These are phyloP conservation scores for Nephotettix cincticeps DNA, from an alignment of 1,140 invertebrate species.

Conservation along the genomic window DNA sequence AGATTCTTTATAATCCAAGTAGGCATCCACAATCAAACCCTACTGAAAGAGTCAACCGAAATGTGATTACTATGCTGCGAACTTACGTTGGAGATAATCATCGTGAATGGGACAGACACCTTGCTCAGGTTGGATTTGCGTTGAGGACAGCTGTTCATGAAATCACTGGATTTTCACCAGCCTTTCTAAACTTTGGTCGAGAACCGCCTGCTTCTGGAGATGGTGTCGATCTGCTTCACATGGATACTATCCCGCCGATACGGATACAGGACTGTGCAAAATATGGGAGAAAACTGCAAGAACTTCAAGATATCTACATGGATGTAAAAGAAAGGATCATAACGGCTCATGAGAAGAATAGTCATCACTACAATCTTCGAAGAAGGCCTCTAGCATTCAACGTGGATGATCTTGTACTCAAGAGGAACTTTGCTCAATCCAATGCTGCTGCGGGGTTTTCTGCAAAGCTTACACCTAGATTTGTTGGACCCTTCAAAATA, in stretches of 20 bases:
- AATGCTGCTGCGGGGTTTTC: not conserved
- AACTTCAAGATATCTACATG: too few species aligned
- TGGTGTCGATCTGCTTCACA: too few species aligned
- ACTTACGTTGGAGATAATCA: not conserved
- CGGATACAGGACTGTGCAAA: not conserved
- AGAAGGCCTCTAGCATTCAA: not conserved
- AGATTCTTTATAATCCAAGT: not conserved
- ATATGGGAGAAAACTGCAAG: too few species aligned
- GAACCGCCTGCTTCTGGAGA: too few species aligned
- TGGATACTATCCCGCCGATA: too few species aligned
- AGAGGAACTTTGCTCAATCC: not conserved
- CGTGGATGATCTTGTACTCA: not conserved
- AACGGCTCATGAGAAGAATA: too few species aligned
- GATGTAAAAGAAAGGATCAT: too few species aligned
- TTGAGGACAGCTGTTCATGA: not conserved
- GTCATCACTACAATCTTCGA: not conserved
- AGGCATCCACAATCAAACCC: not conserved
- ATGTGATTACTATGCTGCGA: not conserved
- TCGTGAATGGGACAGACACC: too few species aligned
- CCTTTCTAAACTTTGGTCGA: not conserved
- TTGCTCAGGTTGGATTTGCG: too few species aligned
- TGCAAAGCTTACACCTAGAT: too few species aligned
- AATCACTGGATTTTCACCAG: not conserved
- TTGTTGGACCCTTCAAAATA: too few species aligned
- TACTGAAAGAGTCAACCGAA: not conserved